A percentile compares a stretch with the other conserved stretches of the same genome.
These are phyloP conservation scores for Mimachlamys varia DNA, from an alignment of 2,888 invertebrate genomes.

Conservation along the genomic window DNA sequence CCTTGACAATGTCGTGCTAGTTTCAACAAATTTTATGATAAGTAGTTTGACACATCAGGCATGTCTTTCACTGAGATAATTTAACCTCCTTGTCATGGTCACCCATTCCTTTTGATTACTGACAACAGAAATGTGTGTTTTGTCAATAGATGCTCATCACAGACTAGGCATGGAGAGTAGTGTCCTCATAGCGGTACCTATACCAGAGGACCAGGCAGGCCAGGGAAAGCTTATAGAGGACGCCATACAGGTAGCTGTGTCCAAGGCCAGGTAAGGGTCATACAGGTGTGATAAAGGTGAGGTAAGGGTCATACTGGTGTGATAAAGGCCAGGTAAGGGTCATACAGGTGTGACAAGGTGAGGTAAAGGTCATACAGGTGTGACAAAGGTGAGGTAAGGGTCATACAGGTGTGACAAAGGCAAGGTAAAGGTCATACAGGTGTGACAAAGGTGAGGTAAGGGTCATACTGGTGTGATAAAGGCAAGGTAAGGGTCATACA, in stretches of 20 bases:
- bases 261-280: no score
- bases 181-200: constrained; percentile 94
- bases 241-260: constrained; percentile 85
- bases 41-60: no score
- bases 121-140: neutral
- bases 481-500: no score
- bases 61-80: no score
- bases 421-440: neutral
- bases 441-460: no score
- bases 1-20: no score
- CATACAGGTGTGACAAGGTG: neutral
- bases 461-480: no score
- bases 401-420: neutral
- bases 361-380: neutral
- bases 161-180: constrained; percentile 80
- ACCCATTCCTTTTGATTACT: no score
- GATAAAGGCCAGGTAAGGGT: neutral
- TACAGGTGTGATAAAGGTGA: constrained; percentile 52
- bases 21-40: no score
- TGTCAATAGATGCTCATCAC: constrained; percentile 67
- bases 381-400: neutral
- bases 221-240: constrained; percentile 85
- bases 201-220: constrained; percentile 86
- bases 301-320: constrained; percentile 55
- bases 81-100: no score